These are phyloP conservation scores for Monodelphis domestica DNA, from an alignment of 2,797 vertebrate species.

Conservation along the genomic window DNA sequence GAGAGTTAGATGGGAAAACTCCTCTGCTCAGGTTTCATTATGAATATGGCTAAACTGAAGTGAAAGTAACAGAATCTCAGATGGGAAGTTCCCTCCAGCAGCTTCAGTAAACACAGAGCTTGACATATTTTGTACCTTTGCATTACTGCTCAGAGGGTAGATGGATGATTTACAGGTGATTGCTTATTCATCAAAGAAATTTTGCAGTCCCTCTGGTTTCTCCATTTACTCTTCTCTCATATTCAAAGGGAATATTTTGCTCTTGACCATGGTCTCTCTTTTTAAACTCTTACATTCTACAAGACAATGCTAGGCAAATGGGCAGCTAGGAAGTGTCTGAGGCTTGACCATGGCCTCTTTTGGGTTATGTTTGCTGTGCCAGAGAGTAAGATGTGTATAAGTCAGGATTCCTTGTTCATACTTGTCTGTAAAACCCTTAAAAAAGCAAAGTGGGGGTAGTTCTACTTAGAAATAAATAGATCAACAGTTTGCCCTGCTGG, in stretches of 20 bases:
- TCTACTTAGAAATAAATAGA: neutral
- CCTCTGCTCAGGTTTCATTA: neutral
- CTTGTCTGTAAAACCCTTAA: neutral
- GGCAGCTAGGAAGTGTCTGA: too few species aligned
- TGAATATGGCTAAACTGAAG: neutral
- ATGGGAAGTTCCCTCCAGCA: neutral
- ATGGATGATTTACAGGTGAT: neutral
- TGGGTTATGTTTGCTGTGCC: neutral
- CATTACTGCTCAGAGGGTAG: neutral
- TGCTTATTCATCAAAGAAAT: neutral
- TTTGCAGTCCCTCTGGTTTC: neutral
- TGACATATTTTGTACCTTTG: neutral
- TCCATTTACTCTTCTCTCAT: neutral
- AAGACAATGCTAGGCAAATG: too few species aligned
- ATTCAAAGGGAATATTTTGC: constrained; percentile 12
- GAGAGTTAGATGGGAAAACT: constrained; percentile 11
- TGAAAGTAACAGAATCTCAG: neutral
- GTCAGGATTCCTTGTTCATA: neutral
- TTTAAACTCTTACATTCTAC: too few species aligned
- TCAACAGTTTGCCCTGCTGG: neutral
- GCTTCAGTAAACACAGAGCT: neutral
- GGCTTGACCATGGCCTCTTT: too few species aligned
- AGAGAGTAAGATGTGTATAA: neutral
- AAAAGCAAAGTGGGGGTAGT: neutral
- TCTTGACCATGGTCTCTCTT: neutral